Conservation (phyloP, 2,888 invertebrate genomes). For the Drosophila picticornis region DNA sequence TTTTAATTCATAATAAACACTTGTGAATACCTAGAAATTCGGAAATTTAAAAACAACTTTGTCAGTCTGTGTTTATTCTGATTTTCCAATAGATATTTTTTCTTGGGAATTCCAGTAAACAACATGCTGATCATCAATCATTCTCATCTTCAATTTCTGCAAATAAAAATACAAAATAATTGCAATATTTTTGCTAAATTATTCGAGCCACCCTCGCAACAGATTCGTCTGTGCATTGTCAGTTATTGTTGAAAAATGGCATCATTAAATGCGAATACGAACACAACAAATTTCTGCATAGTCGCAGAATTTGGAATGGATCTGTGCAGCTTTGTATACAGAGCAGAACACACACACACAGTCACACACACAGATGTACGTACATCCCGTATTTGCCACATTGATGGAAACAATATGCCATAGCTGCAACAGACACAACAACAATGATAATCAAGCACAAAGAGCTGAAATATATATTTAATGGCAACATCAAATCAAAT, state of each 20-base stretch:
- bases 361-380: not conserved
- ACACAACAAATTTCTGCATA: conserved; percentile 43
- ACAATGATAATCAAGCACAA: conserved; percentile 39
- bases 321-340: conserved; percentile 24
- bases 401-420: conserved; percentile 59
- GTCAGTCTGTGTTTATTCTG: not conserved
- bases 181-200: not conserved
- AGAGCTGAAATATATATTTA: conserved; percentile 53
- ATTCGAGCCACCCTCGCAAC: conserved; percentile 5
- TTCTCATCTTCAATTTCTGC: not conserved
- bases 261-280: conserved; percentile 17
- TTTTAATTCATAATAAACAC: not conserved
- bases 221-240: conserved; percentile 36
- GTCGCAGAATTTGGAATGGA: conserved; percentile 36
- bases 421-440: conserved; percentile 40
- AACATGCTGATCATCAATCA: not conserved
- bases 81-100: not conserved
- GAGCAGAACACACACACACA: conserved; percentile 41
- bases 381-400: conserved; percentile 6
- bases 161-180: not conserved
- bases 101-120: not conserved
- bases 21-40: not conserved
- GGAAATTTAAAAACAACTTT: not conserved
- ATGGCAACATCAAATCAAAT: conserved; percentile 65
- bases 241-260: conserved; percentile 26